Base-by-base conservation (phyloP, 2,888 invertebrate species). In the Tetragonula carbonaria region DNA sequence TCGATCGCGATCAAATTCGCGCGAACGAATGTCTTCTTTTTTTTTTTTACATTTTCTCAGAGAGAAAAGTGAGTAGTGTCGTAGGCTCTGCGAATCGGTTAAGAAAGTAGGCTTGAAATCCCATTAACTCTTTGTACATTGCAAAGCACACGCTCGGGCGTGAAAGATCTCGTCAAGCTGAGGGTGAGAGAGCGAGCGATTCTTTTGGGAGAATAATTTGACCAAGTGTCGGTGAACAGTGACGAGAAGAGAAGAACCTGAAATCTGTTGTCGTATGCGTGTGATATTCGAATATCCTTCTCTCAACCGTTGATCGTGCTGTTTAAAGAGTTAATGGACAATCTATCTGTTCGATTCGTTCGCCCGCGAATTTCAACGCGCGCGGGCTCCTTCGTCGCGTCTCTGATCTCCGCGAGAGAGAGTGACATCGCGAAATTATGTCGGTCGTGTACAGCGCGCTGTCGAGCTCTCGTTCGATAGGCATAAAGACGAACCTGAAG, bases 391-490 rank as follows among this genome's bases (percentile, higher is more conserved):
- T 71, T 70, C 72, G 71, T 75, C 82, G 71, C 78, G 70, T 82
- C 67, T 79, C 67, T 21, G 57, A 65, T 76, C 38, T 38, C 38
- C 68, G 65, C 80, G 28, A 28, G 28, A 63, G 28, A 63, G 76
- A 83, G 70, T 65, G 78, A 81, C 51, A 74, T 75, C 23, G 71
- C 59, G 51, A 4, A 3, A 33, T 33, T 33, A 62, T 28, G 2
- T 71, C 62, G 71, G 67, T 67, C 62, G 70, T 63, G 62, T 63
- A 74, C 63, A 50, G 57, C 59, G 33, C 53, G 65, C n/a, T 74
- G 21, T 74, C 74, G 75, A 80, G 82, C 67, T 50, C 81, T 78
- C 73, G 33, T 78, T 74, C 55, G 28, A 50, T 78, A 77, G 71
- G 66, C 77, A 28, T 59, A 68, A 23, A 18, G 74, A 33, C 65